Percentiles rank a stretch among this genome's conserved stretches.
These are phyloP conservation scores for Phrynocephalus forsythii DNA, from an alignment of 2,797 vertebrate genomes.

Conservation along the genomic window DNA sequence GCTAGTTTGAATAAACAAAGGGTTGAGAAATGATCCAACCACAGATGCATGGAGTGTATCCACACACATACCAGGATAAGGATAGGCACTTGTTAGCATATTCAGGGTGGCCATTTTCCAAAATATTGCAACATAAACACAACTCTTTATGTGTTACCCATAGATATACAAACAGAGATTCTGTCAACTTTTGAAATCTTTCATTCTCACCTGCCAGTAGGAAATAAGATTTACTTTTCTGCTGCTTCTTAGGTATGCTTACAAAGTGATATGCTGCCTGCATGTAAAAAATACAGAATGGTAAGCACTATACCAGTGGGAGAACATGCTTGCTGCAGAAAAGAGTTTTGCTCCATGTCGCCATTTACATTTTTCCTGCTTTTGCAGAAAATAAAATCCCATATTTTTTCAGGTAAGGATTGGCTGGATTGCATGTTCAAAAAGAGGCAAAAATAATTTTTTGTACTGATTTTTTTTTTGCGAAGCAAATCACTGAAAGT, in stretches of 20 bases:
- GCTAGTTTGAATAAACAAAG: not conserved
- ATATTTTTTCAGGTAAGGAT: not conserved
- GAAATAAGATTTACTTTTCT: too few species aligned
- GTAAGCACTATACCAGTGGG: not conserved
- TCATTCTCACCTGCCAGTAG: too few species aligned
- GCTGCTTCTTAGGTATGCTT: too few species aligned
- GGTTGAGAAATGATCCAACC: not conserved
- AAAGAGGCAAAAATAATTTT: not conserved
- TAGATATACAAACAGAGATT: too few species aligned
- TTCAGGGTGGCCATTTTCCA: not conserved
- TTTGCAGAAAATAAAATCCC: not conserved
- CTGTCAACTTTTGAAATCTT: too few species aligned
- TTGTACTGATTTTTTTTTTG: too few species aligned
- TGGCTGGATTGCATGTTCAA: not conserved
- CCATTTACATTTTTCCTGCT: not conserved
- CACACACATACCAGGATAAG: not conserved
- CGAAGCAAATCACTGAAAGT: too few species aligned
- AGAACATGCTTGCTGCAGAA: not conserved
- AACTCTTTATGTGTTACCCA: too few species aligned
- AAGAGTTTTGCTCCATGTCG: not conserved
- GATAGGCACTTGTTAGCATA: not conserved
- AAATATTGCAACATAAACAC: not conserved
- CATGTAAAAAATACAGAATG: not conserved
- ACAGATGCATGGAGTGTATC: not conserved
- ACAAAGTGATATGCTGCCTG: too few species aligned